Evolutionary conservation across 2,113 vertebrate species (phyloP).

Genomic region (Zapornia atra): DNA sequence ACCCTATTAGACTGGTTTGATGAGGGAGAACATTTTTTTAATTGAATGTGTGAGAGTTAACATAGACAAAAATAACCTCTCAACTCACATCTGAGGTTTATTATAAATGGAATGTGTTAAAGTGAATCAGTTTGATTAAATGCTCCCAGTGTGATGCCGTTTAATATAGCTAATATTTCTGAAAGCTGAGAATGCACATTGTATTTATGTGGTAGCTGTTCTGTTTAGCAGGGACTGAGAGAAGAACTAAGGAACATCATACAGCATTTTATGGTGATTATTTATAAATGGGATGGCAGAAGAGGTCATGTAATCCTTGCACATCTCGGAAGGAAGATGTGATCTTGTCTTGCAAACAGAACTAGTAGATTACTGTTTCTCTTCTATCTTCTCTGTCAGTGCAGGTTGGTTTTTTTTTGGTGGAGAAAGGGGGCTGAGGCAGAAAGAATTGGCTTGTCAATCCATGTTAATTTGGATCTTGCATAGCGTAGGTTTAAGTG

Average conservation of each 20-base stretch:
- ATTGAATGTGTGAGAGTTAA: background rate
- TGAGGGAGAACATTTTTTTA: background rate
- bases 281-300: background rate
- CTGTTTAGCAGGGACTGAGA: background rate
- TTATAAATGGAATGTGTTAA: background rate
- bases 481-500: background rate
- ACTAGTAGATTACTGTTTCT: background rate
- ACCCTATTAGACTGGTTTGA: background rate
- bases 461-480: background rate
- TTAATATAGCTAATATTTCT: background rate
- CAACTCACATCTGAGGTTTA: background rate
- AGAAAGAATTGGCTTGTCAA: background rate
- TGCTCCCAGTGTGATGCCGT: background rate
- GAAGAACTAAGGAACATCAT: background rate
- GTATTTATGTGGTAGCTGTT: background rate
- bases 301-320: background rate
- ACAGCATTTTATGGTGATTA: background rate
- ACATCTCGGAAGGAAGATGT: background rate
- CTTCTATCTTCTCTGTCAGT: background rate
- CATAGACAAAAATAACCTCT: background rate
- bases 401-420: background rate
- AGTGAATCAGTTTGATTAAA: background rate
- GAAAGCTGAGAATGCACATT: background rate
- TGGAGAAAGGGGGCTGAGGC: background rate
- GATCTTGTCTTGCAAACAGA: background rate